These are phyloP conservation scores for Acanthisitta chloris DNA, from an alignment of 2,113 vertebrate genomes.

Conservation along the genomic window DNA sequence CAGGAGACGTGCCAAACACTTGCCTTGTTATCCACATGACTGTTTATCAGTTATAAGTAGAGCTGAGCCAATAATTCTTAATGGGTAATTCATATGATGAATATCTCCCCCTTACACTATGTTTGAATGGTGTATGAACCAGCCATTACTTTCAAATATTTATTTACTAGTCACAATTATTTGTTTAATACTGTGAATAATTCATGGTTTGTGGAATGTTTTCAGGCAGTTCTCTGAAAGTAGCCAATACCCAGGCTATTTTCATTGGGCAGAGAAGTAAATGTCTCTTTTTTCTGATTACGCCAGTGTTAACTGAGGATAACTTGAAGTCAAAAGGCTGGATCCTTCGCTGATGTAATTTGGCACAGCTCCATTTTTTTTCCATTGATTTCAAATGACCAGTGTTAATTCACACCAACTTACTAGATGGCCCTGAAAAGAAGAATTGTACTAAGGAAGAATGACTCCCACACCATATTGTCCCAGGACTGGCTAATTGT, in stretches of 20 bases:
- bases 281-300: slow-evolving; percentile 60
- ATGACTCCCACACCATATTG: slow-evolving; percentile 33
- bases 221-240: slow-evolving; percentile 53
- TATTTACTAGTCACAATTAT: slow-evolving; percentile 69
- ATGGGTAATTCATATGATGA: slow-evolving; percentile 66
- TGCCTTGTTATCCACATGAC: slow-evolving; percentile 51
- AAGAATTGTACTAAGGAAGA: neutral
- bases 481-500: neutral
- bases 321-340: slow-evolving; percentile 61
- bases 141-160: slow-evolving; percentile 64
- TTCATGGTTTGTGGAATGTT: slow-evolving; percentile 59
- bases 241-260: slow-evolving; percentile 54
- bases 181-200: slow-evolving; percentile 65
- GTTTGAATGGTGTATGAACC: slow-evolving; percentile 49
- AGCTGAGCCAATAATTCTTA: slow-evolving; percentile 57
- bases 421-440: slow-evolving; percentile 42
- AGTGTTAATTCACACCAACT: slow-evolving; percentile 52
- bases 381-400: slow-evolving; percentile 35
- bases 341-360: slow-evolving; percentile 49
- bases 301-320: slow-evolving; percentile 60
- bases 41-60: slow-evolving; percentile 58
- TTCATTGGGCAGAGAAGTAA: slow-evolving; percentile 50
- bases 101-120: slow-evolving; percentile 42
- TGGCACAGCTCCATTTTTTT: slow-evolving; percentile 33
- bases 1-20: slow-evolving; percentile 45